Conservation (phyloP, 2,113 vertebrate species). For the Neofelis nebulosa region DNA sequence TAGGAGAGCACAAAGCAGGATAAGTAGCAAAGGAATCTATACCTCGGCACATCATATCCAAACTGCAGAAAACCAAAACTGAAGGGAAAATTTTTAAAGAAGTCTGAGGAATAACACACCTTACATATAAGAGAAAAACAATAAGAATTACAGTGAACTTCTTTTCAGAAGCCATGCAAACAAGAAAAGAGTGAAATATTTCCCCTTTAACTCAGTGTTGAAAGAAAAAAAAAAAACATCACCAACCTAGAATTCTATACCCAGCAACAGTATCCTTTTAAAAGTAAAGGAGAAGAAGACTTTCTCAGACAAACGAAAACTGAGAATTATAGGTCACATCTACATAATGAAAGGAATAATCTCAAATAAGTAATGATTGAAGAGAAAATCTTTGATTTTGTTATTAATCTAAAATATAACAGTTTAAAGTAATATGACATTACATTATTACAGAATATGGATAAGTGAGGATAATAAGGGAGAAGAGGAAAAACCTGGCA, state of each 20-base stretch:
- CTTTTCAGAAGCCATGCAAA: not conserved
- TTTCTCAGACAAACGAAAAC: not conserved
- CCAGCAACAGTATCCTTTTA: not conserved
- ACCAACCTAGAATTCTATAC: not conserved
- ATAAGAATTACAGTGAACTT: not conserved
- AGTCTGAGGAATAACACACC: not conserved
- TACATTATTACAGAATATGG: not conserved
- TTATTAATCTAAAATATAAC: not conserved
- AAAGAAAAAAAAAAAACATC: not conserved
- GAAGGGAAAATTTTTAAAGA: not conserved
- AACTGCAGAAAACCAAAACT: not conserved
- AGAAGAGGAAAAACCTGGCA: not conserved
- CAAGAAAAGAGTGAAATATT: not conserved
- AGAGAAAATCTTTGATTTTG: not conserved
- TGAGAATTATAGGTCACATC: not conserved
- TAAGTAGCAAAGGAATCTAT: not conserved
- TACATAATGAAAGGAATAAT: not conserved
- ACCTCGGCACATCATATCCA: not conserved
- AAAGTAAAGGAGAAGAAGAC: not conserved
- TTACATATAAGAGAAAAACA: not conserved
- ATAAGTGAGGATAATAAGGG: not conserved
- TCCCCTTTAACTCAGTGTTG: not conserved
- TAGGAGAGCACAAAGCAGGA: not conserved
- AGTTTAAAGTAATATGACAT: not conserved
- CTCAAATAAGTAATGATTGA: not conserved